A percentile compares a stretch with the other conserved stretches of the same genome.
phyloP scores from a whole-genome alignment of 2,888 invertebrate species.

The Phragmatobia fuliginosa region DNA sequence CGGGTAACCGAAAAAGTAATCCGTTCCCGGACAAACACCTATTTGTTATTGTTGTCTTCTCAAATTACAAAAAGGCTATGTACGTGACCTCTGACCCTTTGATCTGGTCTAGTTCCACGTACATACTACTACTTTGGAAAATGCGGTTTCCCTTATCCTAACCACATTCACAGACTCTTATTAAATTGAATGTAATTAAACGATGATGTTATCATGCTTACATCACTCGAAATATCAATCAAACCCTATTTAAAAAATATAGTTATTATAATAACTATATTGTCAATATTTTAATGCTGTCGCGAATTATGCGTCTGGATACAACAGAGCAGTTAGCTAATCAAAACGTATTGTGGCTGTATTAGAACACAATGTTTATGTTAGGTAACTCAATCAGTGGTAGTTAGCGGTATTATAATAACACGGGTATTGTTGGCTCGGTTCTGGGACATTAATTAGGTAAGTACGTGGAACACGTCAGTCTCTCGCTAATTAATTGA shows the following conservation, averaged over 20 bases:
- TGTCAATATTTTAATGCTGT: constrained; percentile 31
- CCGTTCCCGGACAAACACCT: neutral
- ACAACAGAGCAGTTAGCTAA: constrained; percentile 44
- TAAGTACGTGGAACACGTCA: constrained; percentile 78
- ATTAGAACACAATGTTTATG: constrained; percentile 62
- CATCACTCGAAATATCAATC: neutral
- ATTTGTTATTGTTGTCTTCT: neutral
- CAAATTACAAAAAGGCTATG: neutral
- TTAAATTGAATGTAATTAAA: neutral
- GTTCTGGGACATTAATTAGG: constrained; percentile 80
- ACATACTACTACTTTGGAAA: neutral
- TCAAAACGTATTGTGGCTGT: constrained; percentile 45
- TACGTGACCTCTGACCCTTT: neutral
- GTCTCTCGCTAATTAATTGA: constrained; percentile 79
- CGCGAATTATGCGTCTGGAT: constrained; percentile 33
- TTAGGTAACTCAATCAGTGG: constrained; percentile 70
- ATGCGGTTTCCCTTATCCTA: neutral
- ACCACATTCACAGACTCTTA: neutral
- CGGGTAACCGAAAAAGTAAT: neutral
- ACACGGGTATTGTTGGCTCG: constrained; percentile 67
- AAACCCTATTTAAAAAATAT: constrained; percentile 9
- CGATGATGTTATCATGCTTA: neutral
- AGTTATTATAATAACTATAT: constrained; percentile 39
- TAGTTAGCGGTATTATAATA: constrained; percentile 70
- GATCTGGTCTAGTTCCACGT: neutral